Evolutionary conservation across 2,113 vertebrate species (phyloP).

Genomic region (Pachyramphus minor): DNA sequence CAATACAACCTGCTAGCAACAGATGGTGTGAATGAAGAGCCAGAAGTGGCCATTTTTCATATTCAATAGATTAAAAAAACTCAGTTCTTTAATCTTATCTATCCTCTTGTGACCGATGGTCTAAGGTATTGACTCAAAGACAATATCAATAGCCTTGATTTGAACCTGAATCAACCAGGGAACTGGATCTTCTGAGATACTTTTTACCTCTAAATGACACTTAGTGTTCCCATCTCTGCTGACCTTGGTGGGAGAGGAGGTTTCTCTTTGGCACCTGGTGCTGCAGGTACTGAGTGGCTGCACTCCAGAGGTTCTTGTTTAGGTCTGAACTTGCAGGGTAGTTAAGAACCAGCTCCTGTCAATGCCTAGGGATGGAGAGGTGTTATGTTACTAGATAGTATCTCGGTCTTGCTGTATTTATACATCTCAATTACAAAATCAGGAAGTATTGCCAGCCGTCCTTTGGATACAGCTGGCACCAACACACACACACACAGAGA

Average conservation of each 20-base stretch:
- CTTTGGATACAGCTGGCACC: not conserved
- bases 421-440: slow-evolving; percentile 32
- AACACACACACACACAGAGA: not conserved
- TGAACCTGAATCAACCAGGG: not conserved
- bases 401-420: slow-evolving; percentile 16
- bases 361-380: slow-evolving; percentile 25
- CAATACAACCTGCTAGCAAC: slow-evolving; percentile 62
- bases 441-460: slow-evolving; percentile 22
- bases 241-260: not conserved
- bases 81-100: slow-evolving; percentile 55
- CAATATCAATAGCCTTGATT: slow-evolving; percentile 34
- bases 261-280: not conserved
- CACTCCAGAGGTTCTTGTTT: not conserved
- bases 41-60: slow-evolving; percentile 59
- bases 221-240: not conserved
- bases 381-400: slow-evolving; percentile 33
- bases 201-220: not conserved
- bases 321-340: slow-evolving; percentile 11
- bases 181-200: not conserved
- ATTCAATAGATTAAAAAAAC: slow-evolving; percentile 57
- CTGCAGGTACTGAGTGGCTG: not conserved
- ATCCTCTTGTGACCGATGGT: slow-evolving; percentile 37
- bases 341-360: slow-evolving; percentile 10
- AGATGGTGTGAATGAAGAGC: slow-evolving; percentile 60
- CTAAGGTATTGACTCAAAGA: slow-evolving; percentile 43